A percentile compares a stretch with the other conserved stretches of the same genome.
phyloP scores from a whole-genome alignment of 2,113 vertebrate species.

The Pachyramphus minor region DNA sequence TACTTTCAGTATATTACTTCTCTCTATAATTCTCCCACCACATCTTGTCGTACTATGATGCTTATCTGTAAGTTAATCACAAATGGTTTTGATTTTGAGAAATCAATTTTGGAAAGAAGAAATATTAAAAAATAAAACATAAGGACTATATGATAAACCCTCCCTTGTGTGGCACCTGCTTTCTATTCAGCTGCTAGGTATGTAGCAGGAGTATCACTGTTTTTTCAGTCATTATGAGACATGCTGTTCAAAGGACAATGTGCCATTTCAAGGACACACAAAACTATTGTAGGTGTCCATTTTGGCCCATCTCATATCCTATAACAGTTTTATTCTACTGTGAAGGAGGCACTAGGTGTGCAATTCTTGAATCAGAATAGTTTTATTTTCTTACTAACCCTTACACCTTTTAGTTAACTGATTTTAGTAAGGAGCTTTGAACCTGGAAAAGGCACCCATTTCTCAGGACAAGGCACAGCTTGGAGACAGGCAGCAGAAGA shows the following conservation, averaged over 20 bases:
- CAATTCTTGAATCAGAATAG: neutral
- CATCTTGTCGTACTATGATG: neutral
- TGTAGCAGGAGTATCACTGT: neutral
- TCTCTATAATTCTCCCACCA: neutral
- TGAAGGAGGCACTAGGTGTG: neutral
- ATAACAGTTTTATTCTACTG: neutral
- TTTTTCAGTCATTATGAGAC: neutral
- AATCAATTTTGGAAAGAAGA: neutral
- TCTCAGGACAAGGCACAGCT: neutral
- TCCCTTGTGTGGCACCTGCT: accelerated
- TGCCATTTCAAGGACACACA: neutral
- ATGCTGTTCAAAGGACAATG: neutral
- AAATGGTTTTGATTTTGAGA: neutral
- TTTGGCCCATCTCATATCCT: neutral
- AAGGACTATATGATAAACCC: neutral
- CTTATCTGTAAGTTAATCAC: neutral
- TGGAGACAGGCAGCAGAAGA: neutral
- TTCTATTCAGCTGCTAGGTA: neutral
- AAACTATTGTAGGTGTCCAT: neutral
- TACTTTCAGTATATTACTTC: neutral
- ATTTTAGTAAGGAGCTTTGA: neutral
- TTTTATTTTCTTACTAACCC: neutral
- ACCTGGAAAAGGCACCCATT: neutral
- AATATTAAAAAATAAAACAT: neutral
- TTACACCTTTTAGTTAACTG: neutral